Percentiles rank a stretch among this genome's conserved stretches.
phyloP scores from a whole-genome alignment of 2,888 invertebrate genomes.

The Leucoma salicis region DNA sequence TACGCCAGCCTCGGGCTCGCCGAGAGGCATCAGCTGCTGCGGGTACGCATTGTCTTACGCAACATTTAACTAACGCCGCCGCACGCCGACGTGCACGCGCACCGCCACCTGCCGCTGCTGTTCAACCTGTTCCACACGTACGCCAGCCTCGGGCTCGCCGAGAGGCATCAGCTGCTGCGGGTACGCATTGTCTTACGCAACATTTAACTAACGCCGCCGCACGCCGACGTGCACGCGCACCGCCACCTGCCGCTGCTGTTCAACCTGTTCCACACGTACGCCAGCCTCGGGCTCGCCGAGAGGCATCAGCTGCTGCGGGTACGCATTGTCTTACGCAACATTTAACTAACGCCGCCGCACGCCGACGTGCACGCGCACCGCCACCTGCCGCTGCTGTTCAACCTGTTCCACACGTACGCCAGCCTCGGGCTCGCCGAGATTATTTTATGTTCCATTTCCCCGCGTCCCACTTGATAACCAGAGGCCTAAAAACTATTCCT shows the following conservation, averaged over 20 bases:
- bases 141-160: conserved; percentile 89
- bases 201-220: too few relatives aligned
- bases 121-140: conserved; percentile 97
- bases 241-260: conserved; percentile 97
- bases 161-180: conserved; percentile 89
- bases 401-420: conserved; percentile 95
- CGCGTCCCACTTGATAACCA: too few relatives aligned
- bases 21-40: conserved; percentile 88
- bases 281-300: conserved; percentile 89
- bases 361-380: conserved; percentile 80
- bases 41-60: too few relatives aligned
- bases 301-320: conserved; percentile 89
- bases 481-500: too few relatives aligned
- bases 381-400: conserved; percentile 96
- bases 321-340: too few relatives aligned
- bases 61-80: too few relatives aligned
- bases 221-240: conserved; percentile 70
- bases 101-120: conserved; percentile 94
- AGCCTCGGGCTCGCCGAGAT: conserved; percentile 89
- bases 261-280: conserved; percentile 95
- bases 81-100: conserved; percentile 72
- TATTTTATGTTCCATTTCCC: too few relatives aligned
- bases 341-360: conserved; percentile 83
- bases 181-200: too few relatives aligned
- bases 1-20: conserved; percentile 90